Evolutionary conservation across 53 echinoderm and acorn worm species (phyloP), one percentile per base, ranked within the genome.

Genomic region (Henricia sp.): DNA sequence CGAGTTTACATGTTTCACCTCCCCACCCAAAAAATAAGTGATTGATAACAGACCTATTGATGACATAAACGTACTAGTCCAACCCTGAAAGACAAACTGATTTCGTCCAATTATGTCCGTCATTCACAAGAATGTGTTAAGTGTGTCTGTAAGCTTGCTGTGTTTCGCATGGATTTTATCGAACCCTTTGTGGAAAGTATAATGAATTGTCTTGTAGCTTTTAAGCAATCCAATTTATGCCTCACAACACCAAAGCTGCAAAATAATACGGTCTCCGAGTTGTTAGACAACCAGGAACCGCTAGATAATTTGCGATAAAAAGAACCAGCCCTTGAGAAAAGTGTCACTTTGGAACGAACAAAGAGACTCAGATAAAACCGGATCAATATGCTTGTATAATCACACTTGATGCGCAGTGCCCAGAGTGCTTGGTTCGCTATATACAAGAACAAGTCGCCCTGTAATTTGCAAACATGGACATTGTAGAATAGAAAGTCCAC

Each of bases 391-490:
- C 46, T n/a, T n/a, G n/a, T 43, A 50, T 80, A 80, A 80, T 80
- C 80, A 63, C 40, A 80, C 80, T 80, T 80, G 80, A 46, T 80
- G 62, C 64, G 32, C 64, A 44, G 43, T 80, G 80, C 46, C 29
- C 32, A 29, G 10, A 50, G 44, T 41, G 43, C 63, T 80, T 80
- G 64, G 62, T 57, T 25, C 80, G 80, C 80, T 33, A 63, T 50
- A 57, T 63, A 63, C 64, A 64, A 64, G 44, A 42, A 24, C 63
- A 80, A 80, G 64, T 63, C 64, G 63, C 48, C 29, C 29, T 64
- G 64, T 80, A 64, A 63, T 63, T 80, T 63, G 46, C 64, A 80
- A 80, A 80, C 80, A 80, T 36, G 32, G 48, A 48, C 80, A 80
- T 80, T 80, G 80, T 80, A 23, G 48, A n/a, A n/a, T n/a, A n/a